A percentile compares a stretch with the other conserved stretches of the same genome.
Conservation (phyloP, 1,140 invertebrate species). For the Drosophila sp. region DNA sequence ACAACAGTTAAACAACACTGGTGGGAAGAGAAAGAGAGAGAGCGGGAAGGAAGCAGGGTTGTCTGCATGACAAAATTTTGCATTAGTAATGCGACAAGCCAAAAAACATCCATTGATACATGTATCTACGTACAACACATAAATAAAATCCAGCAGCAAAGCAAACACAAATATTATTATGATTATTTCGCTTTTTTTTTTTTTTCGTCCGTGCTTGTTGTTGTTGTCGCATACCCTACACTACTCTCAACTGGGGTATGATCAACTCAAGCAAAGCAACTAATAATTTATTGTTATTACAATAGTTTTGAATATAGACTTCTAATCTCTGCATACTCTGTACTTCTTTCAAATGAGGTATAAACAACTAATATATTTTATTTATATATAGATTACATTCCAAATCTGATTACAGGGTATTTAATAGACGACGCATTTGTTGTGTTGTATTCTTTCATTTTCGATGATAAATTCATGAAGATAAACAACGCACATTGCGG, state of each 20-base stretch:
- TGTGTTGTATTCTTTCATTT: constrained; percentile 13
- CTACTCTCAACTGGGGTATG: neutral
- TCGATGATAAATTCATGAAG: constrained; percentile 57
- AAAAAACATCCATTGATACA: constrained; percentile 71
- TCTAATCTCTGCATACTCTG: too few species aligned
- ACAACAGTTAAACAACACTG: too few species aligned
- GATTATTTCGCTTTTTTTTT: constrained; percentile 25
- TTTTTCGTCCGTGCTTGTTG: too few species aligned
- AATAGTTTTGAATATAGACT: too few species aligned
- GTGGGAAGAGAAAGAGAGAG: neutral
- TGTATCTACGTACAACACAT: constrained; percentile 67
- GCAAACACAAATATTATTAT: constrained; percentile 50
- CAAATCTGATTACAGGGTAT: constrained; percentile 5
- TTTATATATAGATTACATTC: neutral
- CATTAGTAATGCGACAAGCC: constrained; percentile 76
- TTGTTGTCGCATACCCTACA: constrained; percentile 4
- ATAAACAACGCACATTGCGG: constrained; percentile 72
- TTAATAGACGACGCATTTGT: neutral
- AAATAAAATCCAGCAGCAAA: constrained; percentile 62
- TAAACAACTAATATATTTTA: too few species aligned
- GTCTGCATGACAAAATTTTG: constrained; percentile 66
- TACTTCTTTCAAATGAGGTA: too few species aligned
- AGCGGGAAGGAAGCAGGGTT: constrained; percentile 1
- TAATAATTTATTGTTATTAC: too few species aligned
- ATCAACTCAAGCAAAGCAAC: too few species aligned